Percentiles rank a stretch among this genome's conserved stretches.
Evolutionary conservation across 2,797 vertebrate genomes (phyloP).

Genomic region (Phoeniculus purpureus): DNA sequence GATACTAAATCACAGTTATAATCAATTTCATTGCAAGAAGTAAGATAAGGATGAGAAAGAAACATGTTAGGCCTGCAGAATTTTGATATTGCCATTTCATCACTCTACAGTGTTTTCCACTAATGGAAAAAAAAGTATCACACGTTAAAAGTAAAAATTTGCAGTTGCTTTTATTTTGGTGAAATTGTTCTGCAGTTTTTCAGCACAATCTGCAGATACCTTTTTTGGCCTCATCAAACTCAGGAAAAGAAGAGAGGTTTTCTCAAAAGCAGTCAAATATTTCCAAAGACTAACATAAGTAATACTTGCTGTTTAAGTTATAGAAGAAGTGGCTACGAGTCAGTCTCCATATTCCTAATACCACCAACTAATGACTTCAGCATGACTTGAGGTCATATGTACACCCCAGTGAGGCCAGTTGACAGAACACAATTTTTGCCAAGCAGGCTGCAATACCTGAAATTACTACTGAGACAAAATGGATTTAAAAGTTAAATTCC

Average conservation of each 20-base stretch:
- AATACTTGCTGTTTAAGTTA: not conserved
- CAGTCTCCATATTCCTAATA: not conserved
- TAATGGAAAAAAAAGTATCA: not conserved
- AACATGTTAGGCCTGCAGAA: not conserved
- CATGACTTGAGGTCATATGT: not conserved
- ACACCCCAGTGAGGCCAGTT: not conserved
- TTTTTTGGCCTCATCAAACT: not conserved
- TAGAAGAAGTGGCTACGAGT: not conserved
- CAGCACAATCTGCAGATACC: not conserved
- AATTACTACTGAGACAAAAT: not conserved
- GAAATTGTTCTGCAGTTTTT: not conserved
- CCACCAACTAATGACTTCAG: not conserved
- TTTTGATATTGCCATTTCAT: conserved; percentile 12
- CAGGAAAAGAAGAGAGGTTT: not conserved
- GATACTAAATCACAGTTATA: not conserved
- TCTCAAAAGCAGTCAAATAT: not conserved
- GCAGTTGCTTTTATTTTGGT: not conserved
- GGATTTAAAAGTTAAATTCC: not conserved
- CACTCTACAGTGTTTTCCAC: not conserved
- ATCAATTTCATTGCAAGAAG: conserved; percentile 6
- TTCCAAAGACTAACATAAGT: not conserved
- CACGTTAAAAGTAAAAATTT: conserved; percentile 12
- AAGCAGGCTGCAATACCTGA: not conserved
- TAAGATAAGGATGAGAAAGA: conserved; percentile 11
- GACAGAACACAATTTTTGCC: not conserved